Evolutionary conservation across 2,113 vertebrate genomes (phyloP).

Genomic region (Zapus hudsonius): DNA sequence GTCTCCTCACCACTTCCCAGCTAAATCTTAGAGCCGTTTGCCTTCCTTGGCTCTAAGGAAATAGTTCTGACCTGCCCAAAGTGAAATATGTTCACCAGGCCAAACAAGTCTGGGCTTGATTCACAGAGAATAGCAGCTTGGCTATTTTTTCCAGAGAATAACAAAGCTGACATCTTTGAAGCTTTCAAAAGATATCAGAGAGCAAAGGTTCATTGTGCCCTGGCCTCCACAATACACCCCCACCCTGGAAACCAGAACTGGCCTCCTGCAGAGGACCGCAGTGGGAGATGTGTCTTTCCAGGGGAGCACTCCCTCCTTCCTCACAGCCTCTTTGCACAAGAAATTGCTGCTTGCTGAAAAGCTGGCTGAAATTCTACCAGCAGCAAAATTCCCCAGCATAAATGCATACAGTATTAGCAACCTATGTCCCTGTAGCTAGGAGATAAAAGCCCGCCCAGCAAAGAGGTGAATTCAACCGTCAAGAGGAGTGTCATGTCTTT

Average conservation of each 20-base stretch:
- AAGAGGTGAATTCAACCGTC: neutral
- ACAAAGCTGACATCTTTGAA: constrained; percentile 19
- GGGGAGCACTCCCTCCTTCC: too few relatives aligned
- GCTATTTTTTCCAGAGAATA: neutral
- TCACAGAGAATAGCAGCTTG: neutral
- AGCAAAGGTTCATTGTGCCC: neutral
- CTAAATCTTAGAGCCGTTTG: neutral
- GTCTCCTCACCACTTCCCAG: too few relatives aligned
- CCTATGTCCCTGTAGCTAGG: too few relatives aligned
- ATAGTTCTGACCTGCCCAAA: neutral
- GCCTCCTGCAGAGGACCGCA: neutral
- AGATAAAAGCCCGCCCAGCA: neutral
- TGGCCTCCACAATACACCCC: neutral
- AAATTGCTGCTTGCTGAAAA: neutral
- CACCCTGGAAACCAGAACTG: neutral
- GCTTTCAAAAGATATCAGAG: constrained; percentile 32
- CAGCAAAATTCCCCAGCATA: neutral
- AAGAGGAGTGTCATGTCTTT: neutral
- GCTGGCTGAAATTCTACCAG: neutral
- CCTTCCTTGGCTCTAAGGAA: neutral
- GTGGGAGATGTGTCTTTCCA: neutral
- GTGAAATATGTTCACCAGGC: neutral
- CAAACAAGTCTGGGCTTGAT: constrained; percentile 50
- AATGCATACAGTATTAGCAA: fast-evolving
- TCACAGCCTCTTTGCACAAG: neutral